Base-by-base conservation (phyloP, 2,888 invertebrate species). In the Cheilosia vulpina region DNA sequence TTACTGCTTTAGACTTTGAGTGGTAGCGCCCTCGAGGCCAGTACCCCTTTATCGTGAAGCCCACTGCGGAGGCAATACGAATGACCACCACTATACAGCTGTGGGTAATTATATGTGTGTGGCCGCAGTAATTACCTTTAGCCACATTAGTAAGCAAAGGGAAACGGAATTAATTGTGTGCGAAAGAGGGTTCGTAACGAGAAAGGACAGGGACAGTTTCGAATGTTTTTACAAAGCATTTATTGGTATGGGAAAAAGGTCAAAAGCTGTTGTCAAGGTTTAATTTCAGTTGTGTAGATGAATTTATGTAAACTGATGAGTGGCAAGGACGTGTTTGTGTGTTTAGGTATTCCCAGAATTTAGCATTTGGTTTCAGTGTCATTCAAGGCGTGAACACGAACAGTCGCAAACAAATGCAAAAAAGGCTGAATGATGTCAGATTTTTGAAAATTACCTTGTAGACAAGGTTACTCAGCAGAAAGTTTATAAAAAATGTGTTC, bases 111-210 rank as follows among this genome's bases (percentile, higher is more conserved):
- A 19, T 15, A 11, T 41, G 24, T 58, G 63, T n/a, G 21, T 38
- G 38, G 38, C 38, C 38, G 38, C 13, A 43, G 66, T 66, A 76
- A 76, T 76, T 60, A 66, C 76, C 76, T 66, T 60, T 53, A 45
- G 45, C 62, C 27, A 78, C 47, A 69, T 83, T 53, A 63, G 63
- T 65, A 79, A 69, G 62, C 52, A 43, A 38, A 71, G 13, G 31
- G 53, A 68, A 69, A 60, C 31, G 21, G 58, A 69, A 69, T 84
- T 79, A 75, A 75, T 53, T 84, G 52, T 55, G 58, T 47, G 55
- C n/a, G 17, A 7, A 5, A 27, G 63, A 65, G 52, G 58, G 71
- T 21, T 45, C 47, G 34, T 24, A 57, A 34, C 17, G 50, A 24
- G 43, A 19, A 68, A 34, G 80, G 50, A 69, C 75, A 55, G 52